Evolutionary conservation across 2,113 vertebrate species (phyloP), one percentile per base, ranked within the genome.

Genomic region (Periophthalmodon schlosseri): DNA sequence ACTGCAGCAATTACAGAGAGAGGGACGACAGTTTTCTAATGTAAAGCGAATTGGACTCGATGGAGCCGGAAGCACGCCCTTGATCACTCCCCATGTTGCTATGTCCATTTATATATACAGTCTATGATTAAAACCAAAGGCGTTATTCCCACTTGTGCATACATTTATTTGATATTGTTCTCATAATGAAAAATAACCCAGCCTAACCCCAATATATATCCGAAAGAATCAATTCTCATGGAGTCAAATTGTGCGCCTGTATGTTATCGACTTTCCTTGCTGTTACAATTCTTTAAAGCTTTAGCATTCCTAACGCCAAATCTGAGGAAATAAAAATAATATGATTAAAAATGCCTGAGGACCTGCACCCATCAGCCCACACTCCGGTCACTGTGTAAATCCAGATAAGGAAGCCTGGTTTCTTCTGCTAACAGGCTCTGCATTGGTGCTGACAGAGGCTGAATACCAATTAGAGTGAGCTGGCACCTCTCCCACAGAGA

Each of bases 371-470:
- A 69, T 58, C 60, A 76, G 58, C 76, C 57, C 44, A 72, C 71
- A 77, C 82, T 57, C 52, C 47, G 78, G 85, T 90, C 90, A 83
- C 75, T 70, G 84, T 79, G 79, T 78, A 92, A 91, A 92, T 89
- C 87, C 87, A 89, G 87, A 91, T 89, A 89, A 90, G 91, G 75
- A 85, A 90, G 88, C 91, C 91, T 90, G 85, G 73, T 80, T 86
- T 89, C 82, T 87, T 81, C 78, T 85, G 76, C 81, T 88, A 90
- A 88, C 85, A 84, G 80, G 79, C 74, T 85, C 90, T 87, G 86
- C 84, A 82, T 91, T 81, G 86, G 82, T 78, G 83, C 69, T 73
- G 84, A 89, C 79, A 76, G 84, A 78, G 70, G 70, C 69, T 79
- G 89, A 92, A 93, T 93, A 88, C 89, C 89, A 91, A 91, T 89